These are phyloP conservation scores for Felis chaus DNA, from an alignment of 2,113 vertebrate genomes.

Conservation along the genomic window DNA sequence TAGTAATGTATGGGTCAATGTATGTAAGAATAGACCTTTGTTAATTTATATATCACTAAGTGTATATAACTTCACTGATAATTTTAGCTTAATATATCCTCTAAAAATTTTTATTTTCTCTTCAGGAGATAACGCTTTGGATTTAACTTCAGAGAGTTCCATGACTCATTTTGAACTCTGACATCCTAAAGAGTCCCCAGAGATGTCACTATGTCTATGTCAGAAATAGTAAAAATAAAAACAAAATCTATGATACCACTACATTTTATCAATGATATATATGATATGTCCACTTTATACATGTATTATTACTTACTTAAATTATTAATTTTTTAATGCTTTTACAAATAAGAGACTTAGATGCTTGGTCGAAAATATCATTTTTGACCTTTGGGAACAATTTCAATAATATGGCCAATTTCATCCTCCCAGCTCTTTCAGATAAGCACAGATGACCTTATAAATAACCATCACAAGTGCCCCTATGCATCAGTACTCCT, in stretches of 20 bases:
- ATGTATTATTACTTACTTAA: neutral
- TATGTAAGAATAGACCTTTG: neutral
- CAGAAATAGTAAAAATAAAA: neutral
- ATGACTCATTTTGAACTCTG: neutral
- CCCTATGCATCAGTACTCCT: no score
- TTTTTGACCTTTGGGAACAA: neutral
- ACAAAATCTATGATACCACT: neutral
- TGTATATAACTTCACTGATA: neutral
- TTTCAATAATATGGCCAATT: neutral
- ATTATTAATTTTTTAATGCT: neutral
- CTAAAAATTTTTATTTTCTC: neutral
- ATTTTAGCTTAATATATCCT: neutral
- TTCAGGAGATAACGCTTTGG: neutral
- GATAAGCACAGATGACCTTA: neutral
- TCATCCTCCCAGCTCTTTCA: neutral
- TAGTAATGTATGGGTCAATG: neutral
- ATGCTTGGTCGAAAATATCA: neutral
- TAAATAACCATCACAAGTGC: neutral
- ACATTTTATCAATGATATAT: neutral
- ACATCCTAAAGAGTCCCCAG: neutral
- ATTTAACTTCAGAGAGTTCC: neutral
- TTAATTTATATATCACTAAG: neutral
- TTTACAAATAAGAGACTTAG: neutral
- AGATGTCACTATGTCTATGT: rapidly evolving
- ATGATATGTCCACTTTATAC: neutral